phyloP scores from a whole-genome alignment of 2,888 invertebrate genomes.

The Pyrrhia umbra region DNA sequence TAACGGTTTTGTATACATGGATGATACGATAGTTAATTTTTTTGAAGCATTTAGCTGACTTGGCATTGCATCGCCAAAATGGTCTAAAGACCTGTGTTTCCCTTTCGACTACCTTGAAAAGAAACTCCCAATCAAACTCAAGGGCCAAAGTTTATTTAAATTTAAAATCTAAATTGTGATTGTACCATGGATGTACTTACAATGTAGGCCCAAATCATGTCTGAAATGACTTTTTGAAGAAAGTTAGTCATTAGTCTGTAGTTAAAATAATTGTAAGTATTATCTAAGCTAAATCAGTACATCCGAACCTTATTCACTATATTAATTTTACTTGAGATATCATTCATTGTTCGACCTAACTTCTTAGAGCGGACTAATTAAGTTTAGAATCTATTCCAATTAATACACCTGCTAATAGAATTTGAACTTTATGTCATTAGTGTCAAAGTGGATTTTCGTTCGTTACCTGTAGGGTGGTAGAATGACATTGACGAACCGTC shows the following conservation, averaged over 20 bases:
- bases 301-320: constrained; percentile 13
- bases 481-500: constrained; percentile 70
- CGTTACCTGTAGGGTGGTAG: constrained; percentile 28
- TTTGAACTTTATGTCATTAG: background rate
- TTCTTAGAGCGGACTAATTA: constrained; percentile 58
- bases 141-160: too few relatives aligned
- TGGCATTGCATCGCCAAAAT: too few relatives aligned
- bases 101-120: too few relatives aligned
- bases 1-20: constrained; percentile 8
- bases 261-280: background rate
- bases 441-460: constrained; percentile 23
- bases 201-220: too few relatives aligned
- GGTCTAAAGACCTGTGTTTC: too few relatives aligned
- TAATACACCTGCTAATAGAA: constrained; percentile 15
- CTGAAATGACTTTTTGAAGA: too few relatives aligned
- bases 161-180: too few relatives aligned
- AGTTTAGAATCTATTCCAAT: constrained; percentile 55
- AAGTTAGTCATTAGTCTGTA: background rate
- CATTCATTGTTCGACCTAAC: constrained; percentile 46
- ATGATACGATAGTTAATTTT: background rate
- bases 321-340: constrained; percentile 40
- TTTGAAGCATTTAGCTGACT: background rate
- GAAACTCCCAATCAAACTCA: too few relatives aligned
- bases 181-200: too few relatives aligned
- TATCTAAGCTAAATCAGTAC: background rate